Evolutionary conservation across 2,888 invertebrate species (phyloP), one percentile per base, ranked within the genome.

Genomic region (Alviniconcha strummeri): DNA sequence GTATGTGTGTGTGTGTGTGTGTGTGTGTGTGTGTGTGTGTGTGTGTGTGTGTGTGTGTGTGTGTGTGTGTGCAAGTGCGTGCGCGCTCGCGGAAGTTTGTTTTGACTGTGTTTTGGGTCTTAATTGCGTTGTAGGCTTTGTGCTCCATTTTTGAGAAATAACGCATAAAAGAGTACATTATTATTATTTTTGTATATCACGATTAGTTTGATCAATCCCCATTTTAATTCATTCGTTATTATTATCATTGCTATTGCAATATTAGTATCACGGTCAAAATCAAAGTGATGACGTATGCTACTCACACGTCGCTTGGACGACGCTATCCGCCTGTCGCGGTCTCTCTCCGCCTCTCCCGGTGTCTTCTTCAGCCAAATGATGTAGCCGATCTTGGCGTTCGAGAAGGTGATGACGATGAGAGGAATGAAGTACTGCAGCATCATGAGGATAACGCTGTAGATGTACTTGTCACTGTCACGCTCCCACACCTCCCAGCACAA

Each of bases 291-390:
- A 79, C 55, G 64, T n/a, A 54, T 60, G 17, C 9, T 15, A 82
- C 93, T 94, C 94, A 97, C 98, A 96, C 97, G 97, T 94, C 96
- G 95, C 93, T 98, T 98, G 4, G 97, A 97, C 87, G 96, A 95
- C 13, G 97, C 97, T 94, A 97, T 96, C 78, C 97, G 95, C 88
- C 96, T 96, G 94, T 98, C 98, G 76, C 98, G 94, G 8, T 95
- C 96, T 85, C 96, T 96, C 92, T 97, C 96, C 0, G 97, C 97
- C 93, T 98, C 98, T 0, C 98, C 98, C 0, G 98, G 97, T 9
- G 97, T 96, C 69, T 96, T 95, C 87, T 97, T 96, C 54, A 97
- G 97, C 97, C 97, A 97, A 76, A 98, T 97, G 17, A 96, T 96
- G 80, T 96, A 95, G 0, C 96, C 97, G 85, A 98, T 98, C 88